phyloP scores from a whole-genome alignment of 2,888 invertebrate species.

The Ceratothoa steindachneri region DNA sequence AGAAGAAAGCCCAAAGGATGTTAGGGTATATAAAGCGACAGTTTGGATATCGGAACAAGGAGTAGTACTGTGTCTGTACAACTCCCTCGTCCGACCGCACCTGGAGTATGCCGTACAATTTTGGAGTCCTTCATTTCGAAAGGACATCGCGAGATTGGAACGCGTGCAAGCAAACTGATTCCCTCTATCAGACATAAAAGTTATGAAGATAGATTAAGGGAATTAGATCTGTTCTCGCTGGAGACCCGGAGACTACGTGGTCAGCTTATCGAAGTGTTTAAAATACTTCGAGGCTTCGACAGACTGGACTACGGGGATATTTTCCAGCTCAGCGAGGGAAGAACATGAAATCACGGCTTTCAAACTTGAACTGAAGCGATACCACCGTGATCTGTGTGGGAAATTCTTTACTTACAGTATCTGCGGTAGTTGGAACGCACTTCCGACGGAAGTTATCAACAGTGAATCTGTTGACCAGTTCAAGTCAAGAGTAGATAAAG shows the following conservation, averaged over 20 bases:
- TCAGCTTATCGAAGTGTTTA: neutral
- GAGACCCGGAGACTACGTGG: neutral
- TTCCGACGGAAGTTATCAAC: neutral
- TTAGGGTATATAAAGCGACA: neutral
- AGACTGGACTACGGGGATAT: neutral
- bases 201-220: neutral
- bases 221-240: neutral
- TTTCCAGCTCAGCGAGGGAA: neutral
- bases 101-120: constrained; percentile 4
- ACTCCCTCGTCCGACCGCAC: constrained; percentile 7
- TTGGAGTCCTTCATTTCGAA: neutral
- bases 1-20: constrained; percentile 4
- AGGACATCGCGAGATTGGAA: constrained; percentile 10
- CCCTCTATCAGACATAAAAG: neutral
- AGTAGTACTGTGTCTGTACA: constrained; percentile 1
- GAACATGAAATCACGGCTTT: neutral
- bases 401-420: neutral
- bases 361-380: neutral
- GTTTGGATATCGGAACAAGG: constrained; percentile 12
- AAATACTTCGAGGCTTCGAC: neutral
- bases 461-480: too few relatives aligned
- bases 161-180: neutral
- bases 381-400: neutral
- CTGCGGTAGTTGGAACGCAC: neutral
- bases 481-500: too few relatives aligned